phyloP scores from a whole-genome alignment of 2,797 vertebrate species.

The Oreochromis mossambicus region DNA sequence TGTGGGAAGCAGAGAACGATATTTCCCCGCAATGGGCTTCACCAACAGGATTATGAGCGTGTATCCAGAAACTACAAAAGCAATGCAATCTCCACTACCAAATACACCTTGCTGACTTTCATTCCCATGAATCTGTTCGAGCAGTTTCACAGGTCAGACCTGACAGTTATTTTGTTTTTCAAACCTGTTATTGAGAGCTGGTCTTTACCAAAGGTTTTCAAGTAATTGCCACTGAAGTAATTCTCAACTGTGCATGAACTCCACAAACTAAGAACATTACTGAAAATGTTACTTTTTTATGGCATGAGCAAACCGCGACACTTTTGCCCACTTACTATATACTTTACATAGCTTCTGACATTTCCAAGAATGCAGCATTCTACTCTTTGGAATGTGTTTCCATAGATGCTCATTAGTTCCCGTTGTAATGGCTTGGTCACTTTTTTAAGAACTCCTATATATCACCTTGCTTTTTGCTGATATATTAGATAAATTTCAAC shows the following conservation, averaged over 20 bases:
- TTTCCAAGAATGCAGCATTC: not conserved
- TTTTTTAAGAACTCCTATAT: too few relatives aligned
- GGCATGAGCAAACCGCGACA: not conserved
- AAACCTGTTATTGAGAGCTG: not conserved
- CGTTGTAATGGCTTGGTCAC: too few relatives aligned
- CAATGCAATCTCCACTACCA: constrained; percentile 90
- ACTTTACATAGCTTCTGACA: not conserved
- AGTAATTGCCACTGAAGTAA: not conserved
- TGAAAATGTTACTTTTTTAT: not conserved
- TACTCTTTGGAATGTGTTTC: not conserved
- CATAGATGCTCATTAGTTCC: not conserved
- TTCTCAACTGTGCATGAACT: not conserved
- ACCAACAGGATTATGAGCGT: constrained; percentile 79
- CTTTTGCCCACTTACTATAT: not conserved
- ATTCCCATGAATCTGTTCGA: constrained; percentile 94
- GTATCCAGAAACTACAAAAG: constrained; percentile 78
- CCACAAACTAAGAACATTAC: not conserved
- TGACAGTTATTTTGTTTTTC: not conserved
- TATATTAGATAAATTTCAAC: not conserved
- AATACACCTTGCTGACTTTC: constrained; percentile 89
- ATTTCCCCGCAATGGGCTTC: constrained; percentile 74
- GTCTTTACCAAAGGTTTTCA: not conserved
- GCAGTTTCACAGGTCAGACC: constrained; percentile 90
- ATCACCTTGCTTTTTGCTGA: not conserved
- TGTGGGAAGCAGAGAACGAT: constrained; percentile 78